Percentiles rank a stretch among this genome's conserved stretches.
Conservation (phyloP, 2,888 invertebrate species). For the Agonopterix alstromeriana region DNA sequence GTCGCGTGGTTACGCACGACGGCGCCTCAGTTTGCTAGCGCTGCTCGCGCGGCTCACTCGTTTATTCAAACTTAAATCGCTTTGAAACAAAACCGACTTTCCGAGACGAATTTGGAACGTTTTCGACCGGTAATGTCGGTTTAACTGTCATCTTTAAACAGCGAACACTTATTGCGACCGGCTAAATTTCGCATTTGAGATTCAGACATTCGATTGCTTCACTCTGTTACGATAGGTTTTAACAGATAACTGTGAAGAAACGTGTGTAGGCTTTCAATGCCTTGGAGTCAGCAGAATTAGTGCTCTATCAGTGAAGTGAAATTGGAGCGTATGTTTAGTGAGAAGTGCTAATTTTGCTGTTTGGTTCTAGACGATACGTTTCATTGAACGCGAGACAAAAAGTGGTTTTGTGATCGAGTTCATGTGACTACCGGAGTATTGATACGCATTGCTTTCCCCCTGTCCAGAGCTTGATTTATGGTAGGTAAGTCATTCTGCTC, state of each 20-base stretch:
- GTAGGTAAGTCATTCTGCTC: constrained; percentile 45
- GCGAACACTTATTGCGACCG: constrained; percentile 45
- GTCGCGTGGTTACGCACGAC: constrained; percentile 50
- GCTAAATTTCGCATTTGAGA: constrained; percentile 64
- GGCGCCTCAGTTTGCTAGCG: constrained; percentile 65
- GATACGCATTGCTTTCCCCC: constrained; percentile 52
- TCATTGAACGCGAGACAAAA: constrained; percentile 58
- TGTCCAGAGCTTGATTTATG: constrained; percentile 57
- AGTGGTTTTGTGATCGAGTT: constrained; percentile 58
- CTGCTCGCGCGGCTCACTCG: constrained; percentile 70
- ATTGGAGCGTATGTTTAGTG: constrained; percentile 60
- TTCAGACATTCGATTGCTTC: constrained; percentile 60
- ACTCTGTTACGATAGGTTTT: constrained; percentile 56
- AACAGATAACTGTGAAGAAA: constrained; percentile 66
- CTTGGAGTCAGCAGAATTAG: constrained; percentile 52
- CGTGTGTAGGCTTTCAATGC: constrained; percentile 60
- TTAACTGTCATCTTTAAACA: constrained; percentile 57
- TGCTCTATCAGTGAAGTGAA: constrained; percentile 62
- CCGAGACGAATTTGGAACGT: constrained; percentile 63
- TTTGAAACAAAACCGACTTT: constrained; percentile 34
- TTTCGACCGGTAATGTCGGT: constrained; percentile 65
- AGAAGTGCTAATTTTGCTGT: constrained; percentile 58
- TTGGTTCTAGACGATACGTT: constrained; percentile 50
- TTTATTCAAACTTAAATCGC: constrained; percentile 21
- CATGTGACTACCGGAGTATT: constrained; percentile 57